Base-by-base conservation (phyloP, 1,140 invertebrate genomes). In the Drosophila kohkoa region DNA sequence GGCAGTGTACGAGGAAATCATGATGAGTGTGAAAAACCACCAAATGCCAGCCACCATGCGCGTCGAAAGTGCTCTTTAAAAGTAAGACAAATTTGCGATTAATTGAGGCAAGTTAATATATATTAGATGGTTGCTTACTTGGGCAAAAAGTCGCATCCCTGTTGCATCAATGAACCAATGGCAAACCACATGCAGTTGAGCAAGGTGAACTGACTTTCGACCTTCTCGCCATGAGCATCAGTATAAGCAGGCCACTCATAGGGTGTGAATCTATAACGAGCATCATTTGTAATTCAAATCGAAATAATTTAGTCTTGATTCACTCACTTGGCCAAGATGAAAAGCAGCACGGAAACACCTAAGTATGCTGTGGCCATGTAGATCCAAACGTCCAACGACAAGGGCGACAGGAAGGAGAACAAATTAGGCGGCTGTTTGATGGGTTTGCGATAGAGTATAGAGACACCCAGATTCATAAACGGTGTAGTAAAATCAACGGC, bases 11-110 rank as follows among this genome's bases (percentile, higher is more conserved):
- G 98, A 99, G 11, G 98, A 99, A 86, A 99, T 99, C 96, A 99
- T 99, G 81, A 99, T 99, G 13, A 99, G 94, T 0, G 98, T 99
- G 93, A 99, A 99, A 93, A 99, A 98, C 98, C 98, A 99, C 98
- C 98, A 99, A 94, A 98, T 98, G 45, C 95, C 95, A 7, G 97
- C 97, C 3, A 98, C 97, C 95, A 98, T 97, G 69, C 98, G 94
- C 0, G 97, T 98, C 2, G 96, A 97, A 7, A 97, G 95, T 55
- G 96, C 96, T 93, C 96, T 97, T 54, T 15, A 90, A 51, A 93
- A 93, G 73, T 66, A 5, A 30, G 6, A 6, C 35, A 38, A 38
- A 38, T 35, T 41, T 48, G 0, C 10, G 1, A 32, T 32, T 1
- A 1, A 7, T 0, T 43, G 11, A 35, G 51, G 5, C 1, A 10